A percentile compares a stretch with the other conserved stretches of the same genome.
Evolutionary conservation across 2,113 vertebrate species (phyloP).

Genomic region (Engraulis encrasicolus): DNA sequence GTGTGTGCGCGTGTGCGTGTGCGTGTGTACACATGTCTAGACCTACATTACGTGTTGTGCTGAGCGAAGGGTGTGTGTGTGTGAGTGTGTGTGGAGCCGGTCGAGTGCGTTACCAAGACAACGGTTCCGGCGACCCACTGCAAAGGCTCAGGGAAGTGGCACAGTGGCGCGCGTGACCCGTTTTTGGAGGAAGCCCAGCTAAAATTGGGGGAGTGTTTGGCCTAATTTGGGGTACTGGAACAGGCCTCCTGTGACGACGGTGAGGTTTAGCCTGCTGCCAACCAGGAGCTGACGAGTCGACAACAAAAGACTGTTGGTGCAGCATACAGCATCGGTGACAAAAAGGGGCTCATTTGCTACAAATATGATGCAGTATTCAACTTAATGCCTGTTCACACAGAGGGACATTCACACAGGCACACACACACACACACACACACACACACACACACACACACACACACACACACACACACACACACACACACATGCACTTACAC

Average conservation of each 20-base stretch:
- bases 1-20: background rate
- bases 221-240: slow-evolving; percentile 1
- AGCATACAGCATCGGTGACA: background rate
- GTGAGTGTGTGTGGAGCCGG: background rate
- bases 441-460: too few species aligned
- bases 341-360: background rate
- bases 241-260: background rate
- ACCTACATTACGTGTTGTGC: background rate
- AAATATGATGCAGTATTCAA: background rate
- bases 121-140: slow-evolving; percentile 9
- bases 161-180: background rate
- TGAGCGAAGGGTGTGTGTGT: slow-evolving; percentile 28
- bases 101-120: slow-evolving; percentile 37
- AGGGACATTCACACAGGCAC: background rate
- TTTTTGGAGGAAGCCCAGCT: background rate
- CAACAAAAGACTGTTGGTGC: background rate
- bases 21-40: too few species aligned
- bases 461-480: too few species aligned
- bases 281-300: background rate
- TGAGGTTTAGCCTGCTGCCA: background rate
- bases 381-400: background rate
- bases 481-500: too few species aligned
- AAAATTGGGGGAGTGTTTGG: background rate
- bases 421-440: too few species aligned
- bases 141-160: background rate